Base-by-base conservation (phyloP, 2,113 vertebrate genomes). In the Dipodomys stephensi region DNA sequence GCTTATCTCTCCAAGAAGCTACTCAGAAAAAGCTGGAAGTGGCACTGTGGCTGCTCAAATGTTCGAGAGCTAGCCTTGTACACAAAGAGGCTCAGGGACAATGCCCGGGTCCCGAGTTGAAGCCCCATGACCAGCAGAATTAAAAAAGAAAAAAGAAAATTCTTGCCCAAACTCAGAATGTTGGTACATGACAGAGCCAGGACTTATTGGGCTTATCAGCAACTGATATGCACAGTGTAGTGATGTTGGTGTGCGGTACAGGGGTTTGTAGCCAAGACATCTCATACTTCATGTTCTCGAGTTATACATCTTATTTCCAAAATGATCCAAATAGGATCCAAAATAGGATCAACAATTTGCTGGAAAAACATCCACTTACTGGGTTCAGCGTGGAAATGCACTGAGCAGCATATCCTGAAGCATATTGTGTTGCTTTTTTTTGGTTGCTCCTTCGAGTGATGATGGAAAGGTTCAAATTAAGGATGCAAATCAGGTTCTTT, bases 391-490 rank as follows among this genome's bases (percentile, higher is more conserved):
- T 73, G 12, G 77, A 53, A 68, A 77, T 2, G 39, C 6, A 1
- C 11, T 44, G 73, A 85, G 13, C 57, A 22, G 27, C 39, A 13
- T 76, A 90, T 44, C 46, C 60, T 67, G 30, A 22, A 57, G 30
- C 25, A n/a, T 20, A 5, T 23, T 62, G 67, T 71, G 86, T 13
- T 69, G 78, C 27, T 1, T 4, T 39, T 68, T 57, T 76, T 25
- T 64, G 69, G 67, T 62, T 87, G 46, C 32, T 93, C 46, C 64
- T 87, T 74, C 16, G 64, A 72, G 72, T 35, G 28, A 87, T 12
- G 86, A 92, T 82, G 57, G 67, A 85, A 92, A 91, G 25, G 16
- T 77, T 91, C 89, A 87, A 81, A 91, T 91, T 87, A 83, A 44
- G 18, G 68, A 87, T 71, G 39, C 81, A 74, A 8, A 68, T 57